Evolutionary conservation across 2,888 invertebrate genomes (phyloP), one percentile per base, ranked within the genome.

Genomic region (Andrena bucephala): DNA sequence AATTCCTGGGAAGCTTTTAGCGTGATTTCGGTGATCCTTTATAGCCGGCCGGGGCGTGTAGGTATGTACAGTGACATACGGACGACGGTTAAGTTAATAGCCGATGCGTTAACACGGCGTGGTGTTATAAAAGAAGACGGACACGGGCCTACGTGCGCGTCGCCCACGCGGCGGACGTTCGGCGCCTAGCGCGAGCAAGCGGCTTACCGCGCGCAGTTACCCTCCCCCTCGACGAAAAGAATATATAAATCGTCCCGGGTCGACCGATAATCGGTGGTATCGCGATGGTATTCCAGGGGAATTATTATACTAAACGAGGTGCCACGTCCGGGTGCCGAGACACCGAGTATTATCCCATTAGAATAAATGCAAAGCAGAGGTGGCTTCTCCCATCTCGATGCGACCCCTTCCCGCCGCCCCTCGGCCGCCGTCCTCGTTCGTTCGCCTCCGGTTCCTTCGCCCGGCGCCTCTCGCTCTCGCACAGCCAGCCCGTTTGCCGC

Each of bases 341-440:
- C 84, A 83, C 75, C 76, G 84, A 86, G 87, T 84, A 90, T 91
- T 89, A 91, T 89, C 85, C 87, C 85, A 91, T 91, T 91, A 87
- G 85, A 91, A 90, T 92, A 91, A 92, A 92, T 92, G 92, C 86
- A 92, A 91, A 92, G 85, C 85, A 87, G 87, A 78, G 65, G 36
- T 65, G 50, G 27, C 81, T 62, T 70, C 65, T 71, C 24, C 57
- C 60, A 77, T 78, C 77, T 74, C 66, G 69, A 69, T 65, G 27
- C 50, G 68, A 52, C 52, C 29, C 24, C 20, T 59, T 20, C 33
- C 2, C 54, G 42, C 59, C 27, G n/a, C 50, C 62, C 27, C 27
- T 54, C 57, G 8, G 13, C 24, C 4, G 3, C 10, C 54, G 6
- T 1, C 27, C 29, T 62, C 36, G 29, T 78, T 20, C 69, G 72